These are phyloP conservation scores for Tolmerus cingulatus DNA, from an alignment of 2,888 invertebrate species.

Conservation along the genomic window DNA sequence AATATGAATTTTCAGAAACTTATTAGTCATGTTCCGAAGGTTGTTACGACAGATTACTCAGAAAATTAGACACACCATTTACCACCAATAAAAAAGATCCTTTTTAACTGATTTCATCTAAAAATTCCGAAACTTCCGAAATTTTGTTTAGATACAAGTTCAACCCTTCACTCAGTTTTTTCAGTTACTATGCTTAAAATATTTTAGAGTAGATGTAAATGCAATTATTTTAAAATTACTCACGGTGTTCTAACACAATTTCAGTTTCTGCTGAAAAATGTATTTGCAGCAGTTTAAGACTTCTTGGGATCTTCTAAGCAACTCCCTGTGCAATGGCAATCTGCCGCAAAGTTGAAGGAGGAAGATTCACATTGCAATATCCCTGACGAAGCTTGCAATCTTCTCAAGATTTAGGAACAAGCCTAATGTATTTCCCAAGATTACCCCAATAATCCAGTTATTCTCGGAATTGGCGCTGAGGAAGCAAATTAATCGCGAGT, in stretches of 20 bases:
- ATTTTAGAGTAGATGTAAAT: too few relatives aligned
- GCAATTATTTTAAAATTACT: too few relatives aligned
- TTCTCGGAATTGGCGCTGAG: not conserved
- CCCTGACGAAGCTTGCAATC: not conserved
- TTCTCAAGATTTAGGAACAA: not conserved
- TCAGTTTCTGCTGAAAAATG: not conserved
- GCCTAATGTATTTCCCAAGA: not conserved
- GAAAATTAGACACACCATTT: too few relatives aligned
- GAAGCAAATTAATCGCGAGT: not conserved
- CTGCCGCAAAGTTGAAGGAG: not conserved
- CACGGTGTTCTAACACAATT: not conserved
- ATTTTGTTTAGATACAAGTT: too few relatives aligned
- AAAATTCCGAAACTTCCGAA: too few relatives aligned
- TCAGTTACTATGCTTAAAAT: too few relatives aligned
- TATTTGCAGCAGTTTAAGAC: not conserved
- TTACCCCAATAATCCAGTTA: not conserved
- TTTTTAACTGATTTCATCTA: too few relatives aligned
- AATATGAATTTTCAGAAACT: too few relatives aligned
- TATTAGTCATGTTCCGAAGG: too few relatives aligned
- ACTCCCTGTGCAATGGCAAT: not conserved
- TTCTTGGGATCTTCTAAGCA: not conserved
- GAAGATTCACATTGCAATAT: not conserved
- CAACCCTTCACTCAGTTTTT: too few relatives aligned
- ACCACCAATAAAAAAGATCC: too few relatives aligned
- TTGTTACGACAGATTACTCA: too few relatives aligned